Evolutionary conservation across 2,888 invertebrate genomes (phyloP), one percentile per base, ranked within the genome.

Genomic region (Drosophila demipolita): DNA sequence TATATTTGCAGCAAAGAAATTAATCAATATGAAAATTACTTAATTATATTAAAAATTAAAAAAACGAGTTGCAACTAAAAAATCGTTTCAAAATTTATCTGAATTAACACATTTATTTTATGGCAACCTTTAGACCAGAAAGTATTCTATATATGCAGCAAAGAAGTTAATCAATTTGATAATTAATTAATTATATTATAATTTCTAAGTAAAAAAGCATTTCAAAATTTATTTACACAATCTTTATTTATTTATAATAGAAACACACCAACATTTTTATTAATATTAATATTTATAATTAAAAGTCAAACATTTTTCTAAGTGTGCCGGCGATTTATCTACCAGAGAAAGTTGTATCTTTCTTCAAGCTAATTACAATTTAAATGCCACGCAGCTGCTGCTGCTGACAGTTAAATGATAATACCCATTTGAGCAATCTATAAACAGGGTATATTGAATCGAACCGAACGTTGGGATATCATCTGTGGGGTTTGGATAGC

Each of bases 401-500:
- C n/a, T n/a, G n/a, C 17, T 23, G 23, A 3, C 36, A 20, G 7
- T 17, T 36, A 26, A 49, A 9, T 7, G 33, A 38, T 11, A 11
- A 35, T 66, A 40, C 26, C 52, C 59, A 6, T 1, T 45, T 9
- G 15, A 3, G 0, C n/a, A 17, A 6, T n/a, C 33, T 45, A 15
- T 45, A 45, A 15, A 48, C 35, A 67, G 62, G 64, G 71, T 80
- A 75, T 75, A 23, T 9, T 60, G 49, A 48, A 58, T 29, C n/a
- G 26, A 32, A 15, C 29, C n/a, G n/a, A 48, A 12, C n/a, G 35
- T 50, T 17, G 29, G 42, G 53, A 12, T 38, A 38, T 59, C 61
- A 75, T 38, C 60, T 48, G 54, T 48, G 58, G 12, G 62, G 2
- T 29, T 29, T 29, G 12, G 33, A 40, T 26, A 29, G 26, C 26